Base-by-base conservation (phyloP, 2,888 invertebrate genomes). In the Rutpela maculata region DNA sequence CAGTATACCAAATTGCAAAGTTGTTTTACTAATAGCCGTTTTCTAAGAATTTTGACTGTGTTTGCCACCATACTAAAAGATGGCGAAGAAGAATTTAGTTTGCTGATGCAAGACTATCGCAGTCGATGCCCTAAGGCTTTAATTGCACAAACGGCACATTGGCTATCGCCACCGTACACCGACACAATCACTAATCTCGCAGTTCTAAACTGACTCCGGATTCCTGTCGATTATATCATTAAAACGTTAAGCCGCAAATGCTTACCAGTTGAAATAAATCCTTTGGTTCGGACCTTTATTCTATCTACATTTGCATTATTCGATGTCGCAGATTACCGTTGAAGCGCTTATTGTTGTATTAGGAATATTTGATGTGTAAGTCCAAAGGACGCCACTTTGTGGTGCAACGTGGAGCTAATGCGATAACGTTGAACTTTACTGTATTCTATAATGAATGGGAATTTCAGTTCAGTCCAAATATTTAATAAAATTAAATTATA, bases 221-320 rank as follows among this genome's bases (percentile, higher is more conserved):
- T 66, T 50, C 19, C 50, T 43, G 66, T 66, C 50, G 65, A 66
- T 66, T 43, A 66, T 66, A 50, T 50, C 50, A 66, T 66, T 65
- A 65, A 38, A 17, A 65, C 65, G 2, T 65, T 66, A 50, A 66
- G 66, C 50, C 19, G 12, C 12, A 19, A 66, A 43, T 6, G 43
- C 31, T 31, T 31, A 35, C 66, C 15, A 66, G 59, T 59, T 22
- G 59, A 59, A 57, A 57, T 57, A 57, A 57, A 59, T 18, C 19
- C 59, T 22, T 66, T 66, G 43, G 43, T 50, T 38, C 15, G 50
- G 5, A 50, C 19, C 50, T 12, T 50, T 11, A 15, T 1, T 59
- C 59, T 59, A 11, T 59, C 43, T 43, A 10, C 43, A 15, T 50
- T 50, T 17, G n/a, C 50, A 50, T 50, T 50, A n/a, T 50, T 50